phyloP scores from a whole-genome alignment of 2,113 vertebrate species.

The Australoheros scitulus region DNA sequence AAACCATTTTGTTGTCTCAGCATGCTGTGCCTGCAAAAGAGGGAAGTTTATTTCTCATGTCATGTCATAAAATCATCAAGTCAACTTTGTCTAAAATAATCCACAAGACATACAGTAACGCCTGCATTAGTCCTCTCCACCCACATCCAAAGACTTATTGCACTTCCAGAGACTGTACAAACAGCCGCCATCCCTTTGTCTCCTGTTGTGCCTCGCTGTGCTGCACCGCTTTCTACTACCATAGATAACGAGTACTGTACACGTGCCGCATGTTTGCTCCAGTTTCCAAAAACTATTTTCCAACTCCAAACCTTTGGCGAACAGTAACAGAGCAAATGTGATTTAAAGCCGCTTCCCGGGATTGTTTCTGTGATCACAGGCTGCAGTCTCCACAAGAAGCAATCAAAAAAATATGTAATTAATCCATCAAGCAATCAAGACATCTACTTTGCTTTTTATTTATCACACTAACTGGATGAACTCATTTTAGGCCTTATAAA shows the following conservation, averaged over 20 bases:
- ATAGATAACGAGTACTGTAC: constrained; percentile 18
- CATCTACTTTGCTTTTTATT: not conserved
- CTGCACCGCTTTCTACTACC: constrained; percentile 8
- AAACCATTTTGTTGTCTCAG: not conserved
- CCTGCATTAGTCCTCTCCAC: constrained; percentile 1
- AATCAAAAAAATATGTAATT: not conserved
- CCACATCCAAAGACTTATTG: constrained; percentile 35
- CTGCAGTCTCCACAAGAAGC: constrained; percentile 41
- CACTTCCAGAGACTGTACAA: constrained; percentile 10
- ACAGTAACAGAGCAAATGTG: constrained; percentile 16
- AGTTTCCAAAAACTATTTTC: not conserved
- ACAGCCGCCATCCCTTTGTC: constrained; percentile 39
- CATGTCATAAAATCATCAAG: not conserved
- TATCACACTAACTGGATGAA: not conserved
- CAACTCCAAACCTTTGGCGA: constrained; percentile 42
- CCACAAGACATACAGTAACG: not conserved
- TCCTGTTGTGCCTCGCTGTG: constrained; percentile 29
- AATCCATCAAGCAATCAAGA: not conserved
- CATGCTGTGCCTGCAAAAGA: not conserved
- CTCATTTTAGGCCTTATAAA: not conserved
- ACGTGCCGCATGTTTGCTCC: not conserved
- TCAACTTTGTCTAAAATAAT: not conserved
- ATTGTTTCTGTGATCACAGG: constrained; percentile 41
- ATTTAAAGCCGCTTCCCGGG: constrained; percentile 27
- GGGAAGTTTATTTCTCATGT: not conserved